Evolutionary conservation across 2,113 vertebrate species (phyloP), one percentile per base, ranked within the genome.

Genomic region (Ctenodactylus gundi): DNA sequence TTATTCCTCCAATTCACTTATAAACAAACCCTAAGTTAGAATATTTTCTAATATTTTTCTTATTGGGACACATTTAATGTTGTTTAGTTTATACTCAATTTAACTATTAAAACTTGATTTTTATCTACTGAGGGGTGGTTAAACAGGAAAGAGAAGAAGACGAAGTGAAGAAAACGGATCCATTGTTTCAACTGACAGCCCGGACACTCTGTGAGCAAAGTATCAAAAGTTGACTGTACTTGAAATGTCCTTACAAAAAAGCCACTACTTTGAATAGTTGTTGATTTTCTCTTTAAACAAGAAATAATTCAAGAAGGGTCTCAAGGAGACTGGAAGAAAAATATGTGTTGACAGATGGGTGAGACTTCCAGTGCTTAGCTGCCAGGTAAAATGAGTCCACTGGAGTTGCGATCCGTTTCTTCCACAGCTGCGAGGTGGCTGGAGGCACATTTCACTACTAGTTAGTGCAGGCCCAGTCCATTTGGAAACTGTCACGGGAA

Each of bases 301-400:
- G 65, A 88, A 96, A 65, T 51, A 85, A 93, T 90, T 96, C 67
- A 86, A 94, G 93, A 97, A 94, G 95, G 75, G 14, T 0, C 0
- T 92, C 0, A 25, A 18, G 70, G 58, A 95, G 80, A 94, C 78
- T 89, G 77, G 93, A 96, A 97, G 91, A 98, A 86, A 91, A 96
- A 85, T 97, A 95, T 80, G 23, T 93, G 94, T 95, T 98, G 70
- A 96, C 96, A 97, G 95, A 94, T 96, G 96, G 89, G 90, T 4
- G 0, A 3, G 46, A 29, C 39, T 96, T 96, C 72, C 31, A 51
- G 93, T 58, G 27, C 82, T 90, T 44, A 34, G 44, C 72, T 92
- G 68, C 72, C 96, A 93, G 95, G 92, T 91, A 96, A 93, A 96
- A 86, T 65, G 68, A 95, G 91, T 90, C 83, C 93, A 91, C 64